A percentile compares a stretch with the other conserved stretches of the same genome.
phyloP scores from a whole-genome alignment of 1,140 invertebrate genomes.

The Hydropsyche tenuis region DNA sequence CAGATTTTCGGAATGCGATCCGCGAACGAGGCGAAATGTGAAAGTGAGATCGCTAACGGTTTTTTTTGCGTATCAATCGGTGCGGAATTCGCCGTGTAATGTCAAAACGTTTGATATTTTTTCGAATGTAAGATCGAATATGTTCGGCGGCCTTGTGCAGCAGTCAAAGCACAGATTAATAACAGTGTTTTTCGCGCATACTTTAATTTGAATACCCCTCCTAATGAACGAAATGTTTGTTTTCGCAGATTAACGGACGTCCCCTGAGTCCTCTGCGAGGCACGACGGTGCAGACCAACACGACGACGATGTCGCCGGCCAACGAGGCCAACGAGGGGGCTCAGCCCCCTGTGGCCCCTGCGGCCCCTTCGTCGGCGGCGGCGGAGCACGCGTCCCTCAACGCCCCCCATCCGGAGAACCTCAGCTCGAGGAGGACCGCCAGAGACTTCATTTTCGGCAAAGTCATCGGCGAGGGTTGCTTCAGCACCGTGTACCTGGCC shows the following conservation, averaged over 20 bases:
- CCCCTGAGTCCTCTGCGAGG: slow-evolving; percentile 55
- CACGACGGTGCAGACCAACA: slow-evolving; percentile 54
- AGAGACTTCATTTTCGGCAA: slow-evolving; percentile 95
- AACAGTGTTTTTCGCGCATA: no score
- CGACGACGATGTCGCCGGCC: slow-evolving; percentile 53
- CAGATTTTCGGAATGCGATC: no score
- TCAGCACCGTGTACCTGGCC: slow-evolving; percentile 92
- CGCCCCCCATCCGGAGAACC: slow-evolving; percentile 55
- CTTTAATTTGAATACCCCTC: no score
- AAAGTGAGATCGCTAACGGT: no score
- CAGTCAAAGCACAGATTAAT: no score
- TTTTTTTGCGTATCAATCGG: no score
- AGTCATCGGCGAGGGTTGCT: slow-evolving; percentile 95
- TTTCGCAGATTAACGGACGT: slow-evolving; percentile 56
- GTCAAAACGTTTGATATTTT: no score
- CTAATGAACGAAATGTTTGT: background rate
- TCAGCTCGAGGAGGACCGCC: slow-evolving; percentile 72
- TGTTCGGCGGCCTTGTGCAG: no score
- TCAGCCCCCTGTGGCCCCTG: slow-evolving; percentile 54
- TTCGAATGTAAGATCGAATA: no score
- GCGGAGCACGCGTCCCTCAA: slow-evolving; percentile 29
- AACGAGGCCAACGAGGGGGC: slow-evolving; percentile 53
- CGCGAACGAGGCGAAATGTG: no score
- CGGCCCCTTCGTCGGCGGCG: slow-evolving; percentile 53
- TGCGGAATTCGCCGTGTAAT: no score